Percentiles rank a stretch among this genome's conserved stretches.
Conservation (phyloP, 2,888 invertebrate species). For the Thera britannica region DNA sequence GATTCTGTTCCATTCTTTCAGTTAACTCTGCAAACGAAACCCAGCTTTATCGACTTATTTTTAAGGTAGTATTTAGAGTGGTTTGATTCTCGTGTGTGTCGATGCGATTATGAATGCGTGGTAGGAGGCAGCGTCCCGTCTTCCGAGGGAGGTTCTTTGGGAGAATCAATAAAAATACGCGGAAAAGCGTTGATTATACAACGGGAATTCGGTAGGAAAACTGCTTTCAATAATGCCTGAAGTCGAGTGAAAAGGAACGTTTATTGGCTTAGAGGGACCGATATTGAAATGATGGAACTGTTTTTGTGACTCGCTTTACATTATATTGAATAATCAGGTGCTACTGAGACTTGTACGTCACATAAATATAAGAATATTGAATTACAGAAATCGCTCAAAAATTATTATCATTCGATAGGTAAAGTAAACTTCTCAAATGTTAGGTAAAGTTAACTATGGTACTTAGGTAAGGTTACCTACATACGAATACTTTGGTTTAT, state of each 20-base stretch:
- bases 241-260: slow-evolving; percentile 61
- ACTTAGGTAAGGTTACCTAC: too few species aligned
- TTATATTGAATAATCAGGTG: slow-evolving; percentile 5
- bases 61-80: slow-evolving; percentile 67
- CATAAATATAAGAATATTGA: neutral
- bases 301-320: slow-evolving; percentile 35
- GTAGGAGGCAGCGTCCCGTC: slow-evolving; percentile 82
- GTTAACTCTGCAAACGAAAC: slow-evolving; percentile 46
- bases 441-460: too few species aligned
- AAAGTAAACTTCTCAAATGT: too few species aligned
- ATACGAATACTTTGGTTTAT: too few species aligned
- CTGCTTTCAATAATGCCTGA: slow-evolving; percentile 70
- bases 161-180: slow-evolving; percentile 84
- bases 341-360: neutral
- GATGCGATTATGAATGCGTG: slow-evolving; percentile 84
- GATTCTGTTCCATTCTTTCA: slow-evolving; percentile 80
- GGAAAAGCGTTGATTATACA: slow-evolving; percentile 84
- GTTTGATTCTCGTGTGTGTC: slow-evolving; percentile 69
- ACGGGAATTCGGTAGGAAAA: slow-evolving; percentile 74
- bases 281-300: slow-evolving; percentile 50
- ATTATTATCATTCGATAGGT: too few species aligned
- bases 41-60: slow-evolving; percentile 55
- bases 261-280: slow-evolving; percentile 52
- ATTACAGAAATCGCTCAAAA: neutral
- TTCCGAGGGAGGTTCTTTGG: slow-evolving; percentile 69